phyloP scores from a whole-genome alignment of 2,888 invertebrate genomes.

The Baccha elongata region DNA sequence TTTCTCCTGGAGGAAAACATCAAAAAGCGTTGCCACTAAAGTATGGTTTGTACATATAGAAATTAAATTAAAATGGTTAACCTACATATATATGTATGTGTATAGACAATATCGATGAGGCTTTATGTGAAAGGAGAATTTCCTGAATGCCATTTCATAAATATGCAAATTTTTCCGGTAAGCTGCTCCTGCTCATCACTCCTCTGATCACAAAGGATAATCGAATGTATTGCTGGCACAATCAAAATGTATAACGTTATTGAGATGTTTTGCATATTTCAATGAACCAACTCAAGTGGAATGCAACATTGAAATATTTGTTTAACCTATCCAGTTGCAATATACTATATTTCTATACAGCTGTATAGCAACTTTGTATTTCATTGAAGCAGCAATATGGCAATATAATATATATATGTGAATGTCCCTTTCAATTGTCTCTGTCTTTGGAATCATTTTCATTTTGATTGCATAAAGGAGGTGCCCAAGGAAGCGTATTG shows the following conservation, averaged over 20 bases:
- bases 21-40: slow-evolving; percentile 44
- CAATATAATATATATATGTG: background rate
- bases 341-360: background rate
- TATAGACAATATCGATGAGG: slow-evolving; percentile 17
- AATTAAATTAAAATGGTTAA: slow-evolving; percentile 31
- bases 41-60: slow-evolving; percentile 46
- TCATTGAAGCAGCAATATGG: background rate
- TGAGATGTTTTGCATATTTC: slow-evolving; percentile 72
- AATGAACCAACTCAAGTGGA: slow-evolving; percentile 65
- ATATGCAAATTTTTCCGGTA: slow-evolving; percentile 59
- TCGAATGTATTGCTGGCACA: slow-evolving; percentile 61
- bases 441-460: slow-evolving; percentile 43
- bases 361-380: background rate
- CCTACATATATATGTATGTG: background rate
- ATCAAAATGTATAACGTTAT: slow-evolving; percentile 70
- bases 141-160: slow-evolving; percentile 60
- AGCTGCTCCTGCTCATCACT: slow-evolving; percentile 17
- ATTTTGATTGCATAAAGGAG: slow-evolving; percentile 56
- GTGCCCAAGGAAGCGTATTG: slow-evolving; percentile 47
- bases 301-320: slow-evolving; percentile 67
- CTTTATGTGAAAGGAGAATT: slow-evolving; percentile 15
- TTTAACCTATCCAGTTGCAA: slow-evolving; percentile 53
- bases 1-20: slow-evolving; percentile 54
- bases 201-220: slow-evolving; percentile 61
- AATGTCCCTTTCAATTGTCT: slow-evolving; percentile 41